phyloP scores from a whole-genome alignment of 2,888 invertebrate genomes.

The Resseliella maxima region DNA sequence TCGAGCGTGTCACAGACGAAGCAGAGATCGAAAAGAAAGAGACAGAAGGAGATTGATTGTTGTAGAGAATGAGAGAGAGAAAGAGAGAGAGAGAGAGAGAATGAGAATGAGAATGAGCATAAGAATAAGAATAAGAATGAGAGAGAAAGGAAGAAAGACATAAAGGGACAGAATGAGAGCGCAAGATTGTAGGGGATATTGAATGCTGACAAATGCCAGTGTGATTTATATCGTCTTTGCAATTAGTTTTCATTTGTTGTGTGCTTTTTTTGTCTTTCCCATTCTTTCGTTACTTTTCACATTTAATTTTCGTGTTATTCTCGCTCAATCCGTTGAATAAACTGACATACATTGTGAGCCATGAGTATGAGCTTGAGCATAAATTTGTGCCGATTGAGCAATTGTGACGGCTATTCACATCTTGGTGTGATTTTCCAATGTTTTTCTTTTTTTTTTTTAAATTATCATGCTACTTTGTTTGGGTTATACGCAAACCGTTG shows the following conservation, averaged over 20 bases:
- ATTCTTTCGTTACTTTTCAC: background rate
- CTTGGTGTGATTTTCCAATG: background rate
- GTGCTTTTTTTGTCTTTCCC: too few species aligned
- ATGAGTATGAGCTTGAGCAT: background rate
- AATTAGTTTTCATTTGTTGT: conserved; percentile 54
- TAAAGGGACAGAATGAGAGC: background rate
- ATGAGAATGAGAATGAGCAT: background rate
- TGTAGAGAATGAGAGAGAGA: too few species aligned
- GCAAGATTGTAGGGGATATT: background rate
- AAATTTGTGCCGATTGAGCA: background rate
- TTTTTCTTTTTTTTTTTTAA: too few species aligned
- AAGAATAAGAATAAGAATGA: background rate
- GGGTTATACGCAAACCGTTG: too few species aligned
- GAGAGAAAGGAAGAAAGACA: too few species aligned
- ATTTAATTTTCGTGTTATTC: background rate
- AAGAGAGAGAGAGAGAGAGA: background rate
- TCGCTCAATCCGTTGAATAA: background rate
- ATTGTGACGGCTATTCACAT: background rate
- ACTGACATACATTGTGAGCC: background rate
- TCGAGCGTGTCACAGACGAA: too few species aligned
- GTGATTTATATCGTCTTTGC: conserved; percentile 47
- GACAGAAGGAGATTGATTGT: background rate
- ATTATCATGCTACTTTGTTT: too few species aligned
- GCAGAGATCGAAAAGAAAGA: background rate
- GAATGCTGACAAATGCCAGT: background rate